A percentile compares a stretch with the other conserved stretches of the same genome.
Evolutionary conservation across 2,797 vertebrate genomes (phyloP).

Genomic region (Scomberomorus guttatus): DNA sequence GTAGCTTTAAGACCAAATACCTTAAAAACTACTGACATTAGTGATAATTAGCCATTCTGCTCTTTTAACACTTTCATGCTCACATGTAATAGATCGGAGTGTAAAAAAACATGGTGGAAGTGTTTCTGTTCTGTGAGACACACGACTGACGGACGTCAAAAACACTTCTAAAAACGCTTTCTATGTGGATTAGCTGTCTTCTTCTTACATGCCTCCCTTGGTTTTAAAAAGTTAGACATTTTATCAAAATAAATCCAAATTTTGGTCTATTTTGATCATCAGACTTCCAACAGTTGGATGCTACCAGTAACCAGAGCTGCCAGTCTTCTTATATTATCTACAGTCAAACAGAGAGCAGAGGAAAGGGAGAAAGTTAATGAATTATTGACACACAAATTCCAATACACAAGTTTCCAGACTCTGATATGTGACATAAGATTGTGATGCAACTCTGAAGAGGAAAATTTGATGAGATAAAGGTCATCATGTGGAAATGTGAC

Average conservation of each 20-base stretch:
- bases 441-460: too few species aligned
- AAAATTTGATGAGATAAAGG: slow-evolving; percentile 19
- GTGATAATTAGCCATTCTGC: too few species aligned
- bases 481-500: not conserved
- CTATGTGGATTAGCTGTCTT: not conserved
- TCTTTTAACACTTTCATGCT: too few species aligned
- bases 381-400: slow-evolving; percentile 40
- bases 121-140: too few species aligned
- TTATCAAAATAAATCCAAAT: not conserved
- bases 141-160: too few species aligned
- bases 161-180: too few species aligned
- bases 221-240: not conserved
- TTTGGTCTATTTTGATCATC: not conserved
- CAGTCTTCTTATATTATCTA: not conserved
- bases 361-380: slow-evolving; percentile 1
- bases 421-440: slow-evolving; percentile 1
- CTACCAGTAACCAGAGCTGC: not conserved
- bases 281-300: slow-evolving; percentile 1
- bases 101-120: too few species aligned
- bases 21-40: too few species aligned
- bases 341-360: slow-evolving; percentile 8
- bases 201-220: not conserved
- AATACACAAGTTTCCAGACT: not conserved
- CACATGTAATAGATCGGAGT: too few species aligned
- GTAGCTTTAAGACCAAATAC: too few species aligned